These are phyloP conservation scores for Epizoanthus fatuus DNA, from an alignment of 92 coral and sea anemone species.

Conservation along the genomic window DNA sequence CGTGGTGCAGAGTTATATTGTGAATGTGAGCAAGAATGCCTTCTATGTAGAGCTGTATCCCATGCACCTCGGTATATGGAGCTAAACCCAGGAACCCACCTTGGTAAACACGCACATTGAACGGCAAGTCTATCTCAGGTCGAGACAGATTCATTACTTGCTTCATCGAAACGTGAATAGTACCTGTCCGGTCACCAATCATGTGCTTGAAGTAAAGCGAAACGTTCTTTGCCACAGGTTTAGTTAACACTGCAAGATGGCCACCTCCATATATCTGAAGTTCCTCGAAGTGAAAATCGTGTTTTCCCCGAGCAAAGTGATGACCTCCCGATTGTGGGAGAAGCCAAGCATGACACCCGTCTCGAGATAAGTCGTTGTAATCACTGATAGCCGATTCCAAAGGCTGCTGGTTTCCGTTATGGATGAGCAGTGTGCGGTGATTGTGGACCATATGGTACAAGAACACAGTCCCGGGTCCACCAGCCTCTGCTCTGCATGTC, in stretches of 20 bases:
- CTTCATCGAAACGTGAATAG: constrained; percentile 69
- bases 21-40: constrained; percentile 76
- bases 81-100: constrained; percentile 82
- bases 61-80: constrained; percentile 78
- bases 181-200: constrained; percentile 84
- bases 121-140: constrained; percentile 77
- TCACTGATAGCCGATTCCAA: constrained; percentile 64
- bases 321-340: constrained; percentile 75
- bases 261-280: constrained; percentile 85
- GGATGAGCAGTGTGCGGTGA: constrained; percentile 75
- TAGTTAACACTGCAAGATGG: constrained; percentile 76
- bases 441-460: constrained; percentile 77
- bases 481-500: constrained; percentile 74
- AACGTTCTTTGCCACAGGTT: constrained; percentile 63
- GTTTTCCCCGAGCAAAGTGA: constrained; percentile 71
- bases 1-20: constrained; percentile 77
- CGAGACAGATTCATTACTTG: constrained; percentile 77
- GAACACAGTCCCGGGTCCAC: constrained; percentile 86
- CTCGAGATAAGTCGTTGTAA: constrained; percentile 69
- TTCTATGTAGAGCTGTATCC: constrained; percentile 70
- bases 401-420: constrained; percentile 80
- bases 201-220: constrained; percentile 70
- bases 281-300: constrained; percentile 79
- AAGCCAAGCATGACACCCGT: constrained; percentile 84
- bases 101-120: constrained; percentile 73